A percentile compares a stretch with the other conserved stretches of the same genome.
phyloP scores from a whole-genome alignment of 2,888 invertebrate species.

The Xestia xanthographa region DNA sequence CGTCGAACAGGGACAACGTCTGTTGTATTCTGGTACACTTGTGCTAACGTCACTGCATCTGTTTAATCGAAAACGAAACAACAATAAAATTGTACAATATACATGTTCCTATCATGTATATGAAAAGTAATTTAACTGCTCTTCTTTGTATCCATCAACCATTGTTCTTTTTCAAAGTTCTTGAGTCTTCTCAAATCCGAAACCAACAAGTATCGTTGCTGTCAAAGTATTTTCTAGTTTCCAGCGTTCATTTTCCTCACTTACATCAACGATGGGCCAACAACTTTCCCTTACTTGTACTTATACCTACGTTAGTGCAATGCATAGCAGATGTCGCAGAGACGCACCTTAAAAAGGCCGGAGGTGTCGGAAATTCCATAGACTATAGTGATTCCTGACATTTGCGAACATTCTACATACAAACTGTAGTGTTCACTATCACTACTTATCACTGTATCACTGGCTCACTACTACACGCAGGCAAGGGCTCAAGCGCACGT shows the following conservation, averaged over 20 bases:
- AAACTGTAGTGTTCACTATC: no score
- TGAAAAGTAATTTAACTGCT: not conserved
- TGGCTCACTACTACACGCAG: no score
- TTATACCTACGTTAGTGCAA: constrained; percentile 41
- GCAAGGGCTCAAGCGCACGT: no score
- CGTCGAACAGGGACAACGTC: constrained; percentile 80
- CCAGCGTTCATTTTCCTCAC: constrained; percentile 7
- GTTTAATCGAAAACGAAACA: constrained; percentile 51
- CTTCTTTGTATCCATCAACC: not conserved
- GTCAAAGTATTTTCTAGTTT: constrained; percentile 4
- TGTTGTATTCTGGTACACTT: constrained; percentile 77
- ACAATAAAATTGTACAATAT: not conserved
- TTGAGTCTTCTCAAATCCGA: not conserved
- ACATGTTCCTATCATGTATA: not conserved
- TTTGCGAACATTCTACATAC: constrained; percentile 42
- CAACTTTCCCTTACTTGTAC: constrained; percentile 53
- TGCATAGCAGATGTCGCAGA: constrained; percentile 49
- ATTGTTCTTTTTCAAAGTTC: not conserved
- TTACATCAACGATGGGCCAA: constrained; percentile 30
- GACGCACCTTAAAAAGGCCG: constrained; percentile 56
- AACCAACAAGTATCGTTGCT: not conserved
- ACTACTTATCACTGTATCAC: no score
- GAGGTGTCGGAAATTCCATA: constrained; percentile 48
- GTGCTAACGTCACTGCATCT: constrained; percentile 68
- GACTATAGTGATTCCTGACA: constrained; percentile 35